Base-by-base conservation (phyloP, 2,888 invertebrate genomes). In the Gasteruption jaculator region DNA sequence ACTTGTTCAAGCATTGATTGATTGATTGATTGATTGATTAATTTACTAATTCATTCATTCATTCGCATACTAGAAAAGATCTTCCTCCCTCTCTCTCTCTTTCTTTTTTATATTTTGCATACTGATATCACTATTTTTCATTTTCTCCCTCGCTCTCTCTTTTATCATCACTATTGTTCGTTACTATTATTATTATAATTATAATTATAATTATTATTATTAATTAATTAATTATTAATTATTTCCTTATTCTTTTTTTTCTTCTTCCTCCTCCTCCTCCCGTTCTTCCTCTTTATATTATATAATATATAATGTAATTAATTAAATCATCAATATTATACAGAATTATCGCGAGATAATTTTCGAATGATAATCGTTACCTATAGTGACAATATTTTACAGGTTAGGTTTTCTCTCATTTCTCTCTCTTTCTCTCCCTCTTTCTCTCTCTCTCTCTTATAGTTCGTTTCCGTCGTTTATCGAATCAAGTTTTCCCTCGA, bases 301-400 rank as follows among this genome's bases (percentile, higher is more conserved):
- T 54, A 49, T 54, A 40, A 38, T 54, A n/a, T n/a, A n/a, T 45
- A 50, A 54, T 50, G 46, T 48, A 52, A 43, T 56, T 45, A 44
- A 47, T 41, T 49, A 50, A 50, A 48, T 50, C 50, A 49, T 64
- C 60, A 61, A 65, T 57, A 60, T 57, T 61, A 62, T 68, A 68
- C 68, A 68, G 61, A 65, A 57, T 62, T 57, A 55, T 58, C 61
- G 63, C 63, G 57, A n/a, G n/a, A 61, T 66, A 63, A 57, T 61
- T n/a, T n/a, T 61, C 63, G 66, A 68, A 61, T 65, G 67, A 62
- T 61, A 63, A 57, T 52, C n/a, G n/a, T n/a, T n/a, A n/a, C n/a
- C n/a, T n/a, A n/a, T 60, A 65, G 64, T 66, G 68, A 65, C 61
- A 63, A 55, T 70, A 68, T 70, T 68, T 68, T 68, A 70, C 68